Base-by-base conservation (phyloP, 2,888 invertebrate genomes). In the Ptilodon capucinus region DNA sequence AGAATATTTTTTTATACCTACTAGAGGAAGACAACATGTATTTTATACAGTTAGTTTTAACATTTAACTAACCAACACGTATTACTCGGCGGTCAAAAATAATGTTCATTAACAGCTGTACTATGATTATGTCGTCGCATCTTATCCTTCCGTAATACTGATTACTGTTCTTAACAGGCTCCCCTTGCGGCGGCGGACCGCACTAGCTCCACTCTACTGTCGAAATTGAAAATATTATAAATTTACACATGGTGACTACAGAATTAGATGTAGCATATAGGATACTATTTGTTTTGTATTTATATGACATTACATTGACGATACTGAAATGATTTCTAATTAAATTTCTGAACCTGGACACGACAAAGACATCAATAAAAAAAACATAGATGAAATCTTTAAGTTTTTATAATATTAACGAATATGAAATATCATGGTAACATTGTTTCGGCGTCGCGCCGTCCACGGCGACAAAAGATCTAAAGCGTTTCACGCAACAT, bases 121-220 rank as follows among this genome's bases (percentile, higher is more conserved):
- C 76, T 81, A 78, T 84, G 84, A 84, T 84, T 84, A 84, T 84
- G 81, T 81, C 68, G 71, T 79, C 74, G 80, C 80, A n/a, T n/a
- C n/a, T 81, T 78, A 74, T 75, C 79, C 65, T 57, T 50, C 76
- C 75, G 73, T 79, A 76, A 79, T 82, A 83, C 83, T 81, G 85
- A 85, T 85, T 83, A 84, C 79, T 63, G 76, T 78, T 77, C 80
- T 81, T 79, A 83, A 82, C 81, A 79, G 66, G 70, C 67, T 63
- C 79, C 74, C 73, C 64, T 57, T 34, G 64, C 60, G 67, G 67
- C 58, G 70, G 63, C 53, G 57, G 65, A 68, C 72, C 70, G 68
- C 74, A 75, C 79, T 76, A 67, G 65, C 48, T 48, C 54, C 59
- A 42, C 57, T 68, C 63, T 61, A 56, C 53, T 71, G 67, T 65